Evolutionary conservation across 2,797 vertebrate species (phyloP), one percentile per base, ranked within the genome.

Genomic region (Buphagus erythrorhynchus): DNA sequence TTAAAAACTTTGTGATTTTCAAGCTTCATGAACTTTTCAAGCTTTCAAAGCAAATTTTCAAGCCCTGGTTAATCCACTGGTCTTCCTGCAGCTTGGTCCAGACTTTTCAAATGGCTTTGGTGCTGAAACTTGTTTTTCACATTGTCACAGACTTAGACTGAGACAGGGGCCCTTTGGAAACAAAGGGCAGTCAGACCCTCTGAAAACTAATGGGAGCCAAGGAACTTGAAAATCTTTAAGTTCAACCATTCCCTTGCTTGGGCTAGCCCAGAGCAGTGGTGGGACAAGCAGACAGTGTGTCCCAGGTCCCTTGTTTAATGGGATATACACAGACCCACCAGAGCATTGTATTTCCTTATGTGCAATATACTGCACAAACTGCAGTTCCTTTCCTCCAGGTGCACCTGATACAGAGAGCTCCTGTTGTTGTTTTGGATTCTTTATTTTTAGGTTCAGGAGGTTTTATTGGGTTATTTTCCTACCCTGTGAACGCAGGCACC

Each of bases 401-500:
- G 84, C 49, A 77, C 35, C 29, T 46, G 79, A 77, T 46, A 75
- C 42, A 51, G 76, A 90, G 57, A 81, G 49, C 75, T 93, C 57
- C 76, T 78, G 65, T 88, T 83, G 65, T 88, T 85, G 83, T 76
- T 94, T 95, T 54, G 57, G 38, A 54, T 66, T 82, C 71, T 92
- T 94, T 92, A 77, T 89, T 89, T 95, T 92, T 83, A 88, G 51
- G 72, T 77, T 95, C 54, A 75, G 78, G 66, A 75, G 81, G 61
- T 89, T 97, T 97, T 83, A 88, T 46, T 91, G 54, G 49, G 61
- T 91, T 94, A 65, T 90, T 96, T 96, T 93, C 89, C 58, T 89
- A 59, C 46, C 43, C 48, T 51, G 66, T 86, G 85, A 93, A 83
- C 6, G 36, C 26, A 84, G 90, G 66, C 69, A 96, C 31, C 61